Evolutionary conservation across 1,140 invertebrate species (phyloP).

Genomic region (Sinella curviseta): DNA sequence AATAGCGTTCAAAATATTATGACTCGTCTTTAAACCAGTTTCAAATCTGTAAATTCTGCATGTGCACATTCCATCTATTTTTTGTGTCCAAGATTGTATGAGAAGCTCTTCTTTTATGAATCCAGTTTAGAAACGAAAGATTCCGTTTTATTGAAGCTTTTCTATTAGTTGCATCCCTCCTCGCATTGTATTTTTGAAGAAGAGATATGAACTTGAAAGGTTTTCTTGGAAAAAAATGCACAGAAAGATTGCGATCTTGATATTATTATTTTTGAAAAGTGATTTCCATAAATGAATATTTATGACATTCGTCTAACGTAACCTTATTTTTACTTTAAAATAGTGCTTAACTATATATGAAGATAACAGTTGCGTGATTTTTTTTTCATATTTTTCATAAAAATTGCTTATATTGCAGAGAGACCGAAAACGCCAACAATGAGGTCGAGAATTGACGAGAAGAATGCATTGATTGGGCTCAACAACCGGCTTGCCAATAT

Average conservation of each 20-base stretch:
- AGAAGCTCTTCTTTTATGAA: neutral
- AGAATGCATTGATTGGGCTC: slow-evolving; percentile 44
- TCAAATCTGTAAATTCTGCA: neutral
- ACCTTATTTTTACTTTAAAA: neutral
- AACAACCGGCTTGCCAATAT: slow-evolving; percentile 44
- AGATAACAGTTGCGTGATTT: neutral
- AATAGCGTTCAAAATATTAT: neutral
- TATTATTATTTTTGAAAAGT: neutral
- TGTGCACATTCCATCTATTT: neutral
- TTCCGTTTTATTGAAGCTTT: too few species aligned
- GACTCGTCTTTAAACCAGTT: neutral
- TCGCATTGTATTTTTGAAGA: too few species aligned
- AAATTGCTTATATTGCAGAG: slow-evolving; percentile 25
- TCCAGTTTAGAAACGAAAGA: neutral
- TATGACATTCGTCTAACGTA: neutral
- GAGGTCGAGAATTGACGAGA: slow-evolving; percentile 42
- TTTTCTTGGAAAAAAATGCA: slow-evolving; percentile 15
- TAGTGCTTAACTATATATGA: neutral
- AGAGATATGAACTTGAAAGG: too few species aligned
- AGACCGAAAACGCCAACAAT: slow-evolving; percentile 41
- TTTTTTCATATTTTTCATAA: neutral
- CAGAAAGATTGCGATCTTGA: neutral
- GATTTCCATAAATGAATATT: slow-evolving; percentile 14
- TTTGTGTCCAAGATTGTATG: neutral
- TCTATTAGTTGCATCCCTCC: neutral